Evolutionary conservation across 30 jellyfish, hydroid and myxozoan species (phyloP), one percentile per base, ranked within the genome.

Genomic region (Pseudorhiza aurosa): DNA sequence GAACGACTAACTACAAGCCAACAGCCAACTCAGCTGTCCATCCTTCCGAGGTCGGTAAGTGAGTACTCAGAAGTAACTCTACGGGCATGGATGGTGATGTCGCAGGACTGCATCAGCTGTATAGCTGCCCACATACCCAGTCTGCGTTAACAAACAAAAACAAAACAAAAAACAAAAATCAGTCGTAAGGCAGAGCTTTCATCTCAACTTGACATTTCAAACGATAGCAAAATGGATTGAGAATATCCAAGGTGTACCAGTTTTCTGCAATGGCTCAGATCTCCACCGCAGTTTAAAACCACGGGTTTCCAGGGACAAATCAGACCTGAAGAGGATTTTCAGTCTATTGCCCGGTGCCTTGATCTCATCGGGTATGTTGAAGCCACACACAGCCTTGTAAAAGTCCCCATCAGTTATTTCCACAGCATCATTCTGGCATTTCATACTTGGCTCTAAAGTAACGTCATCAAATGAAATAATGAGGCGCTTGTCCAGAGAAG

Each of bases 371-470:
- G 67, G 67, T 17, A 7, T 21, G 24, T 53, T 53, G 67, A 6
- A 53, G 3, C 67, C 67, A 53, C 32, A 53, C 14, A 11, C 5
- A 1, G 35, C 5, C 19, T 2, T n/a, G 8, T 4, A 1, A 53
- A 2, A 1, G 22, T 14, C 35, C 8, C 14, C 67, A 53, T 53
- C 35, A 53, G 8, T 36, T 12, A 83, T 24, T 27, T 46, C 37
- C 63, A 83, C 24, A 37, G 35, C 40, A 46, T 83, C 84, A 6
- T 64, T 50, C 42, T 33, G 39, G 70, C 95, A 71, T 1, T 44
- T 37, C 33, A 49, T n/a, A 27, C 87, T 70, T 11, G 65, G 51
- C 37, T 73, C 84, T 47, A 58, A 15, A 6, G 85, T 75, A 33
- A 83, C 57, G 43, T 68, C 83, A 8, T 53, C 63, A 43, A 83